Percentiles rank a stretch among this genome's conserved stretches.
phyloP scores from a whole-genome alignment of 2,797 vertebrate species.

The Ambastaia sidthimunki region DNA sequence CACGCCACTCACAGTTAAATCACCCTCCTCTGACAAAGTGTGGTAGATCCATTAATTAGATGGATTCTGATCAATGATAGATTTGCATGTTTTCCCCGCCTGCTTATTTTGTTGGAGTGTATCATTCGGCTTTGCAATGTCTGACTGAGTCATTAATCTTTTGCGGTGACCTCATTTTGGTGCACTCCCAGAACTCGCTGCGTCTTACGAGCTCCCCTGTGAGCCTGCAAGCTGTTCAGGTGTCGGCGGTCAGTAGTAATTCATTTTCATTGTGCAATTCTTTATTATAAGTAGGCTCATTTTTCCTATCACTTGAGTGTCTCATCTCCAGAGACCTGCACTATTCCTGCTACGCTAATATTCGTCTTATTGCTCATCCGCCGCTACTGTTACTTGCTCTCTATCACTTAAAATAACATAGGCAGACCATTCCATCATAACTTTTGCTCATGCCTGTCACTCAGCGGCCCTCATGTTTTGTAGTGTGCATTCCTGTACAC shows the following conservation, averaged over 20 bases:
- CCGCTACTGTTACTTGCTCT: neutral
- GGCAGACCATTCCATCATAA: conserved; percentile 15
- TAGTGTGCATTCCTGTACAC: neutral
- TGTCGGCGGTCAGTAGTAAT: conserved; percentile 61
- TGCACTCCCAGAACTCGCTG: conserved; percentile 45
- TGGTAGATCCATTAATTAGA: conserved; percentile 52
- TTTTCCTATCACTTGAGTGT: conserved; percentile 48
- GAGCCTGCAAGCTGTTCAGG: conserved; percentile 54
- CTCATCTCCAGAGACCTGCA: conserved; percentile 38
- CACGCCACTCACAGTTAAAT: conserved; percentile 42
- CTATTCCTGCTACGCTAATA: conserved; percentile 24
- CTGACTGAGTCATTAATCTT: conserved; percentile 53
- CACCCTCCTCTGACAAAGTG: conserved; percentile 46
- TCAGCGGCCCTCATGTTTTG: neutral
- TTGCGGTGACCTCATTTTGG: conserved; percentile 49
- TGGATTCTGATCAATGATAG: conserved; percentile 53
- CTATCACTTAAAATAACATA: conserved; percentile 11
- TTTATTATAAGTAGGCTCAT: conserved; percentile 54
- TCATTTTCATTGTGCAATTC: conserved; percentile 54
- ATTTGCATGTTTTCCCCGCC: conserved; percentile 43
- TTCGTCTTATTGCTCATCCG: conserved; percentile 3
- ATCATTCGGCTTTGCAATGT: conserved; percentile 39
- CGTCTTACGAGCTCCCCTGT: conserved; percentile 45
- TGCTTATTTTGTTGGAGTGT: conserved; percentile 35
- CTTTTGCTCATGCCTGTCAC: neutral